Percentiles rank a stretch among this genome's conserved stretches.
These are phyloP conservation scores for Amiota minor DNA, from an alignment of 2,888 invertebrate genomes.

Conservation along the genomic window DNA sequence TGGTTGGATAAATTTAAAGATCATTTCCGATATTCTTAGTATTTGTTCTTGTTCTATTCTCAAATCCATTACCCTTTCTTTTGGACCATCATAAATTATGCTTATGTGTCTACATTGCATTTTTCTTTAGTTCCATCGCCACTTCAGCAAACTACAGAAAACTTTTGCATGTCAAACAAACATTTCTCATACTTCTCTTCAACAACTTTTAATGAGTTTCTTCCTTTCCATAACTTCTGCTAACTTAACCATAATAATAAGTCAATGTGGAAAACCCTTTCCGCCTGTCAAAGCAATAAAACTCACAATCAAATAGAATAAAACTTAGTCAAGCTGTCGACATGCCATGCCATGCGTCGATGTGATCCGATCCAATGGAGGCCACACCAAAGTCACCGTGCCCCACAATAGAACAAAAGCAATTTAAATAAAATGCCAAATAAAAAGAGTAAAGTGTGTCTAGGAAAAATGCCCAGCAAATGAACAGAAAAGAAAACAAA, in stretches of 20 bases:
- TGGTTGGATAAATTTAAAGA: not conserved
- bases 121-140: not conserved
- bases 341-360: constrained; percentile 34
- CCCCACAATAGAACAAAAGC: constrained; percentile 30
- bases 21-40: not conserved
- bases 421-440: constrained; percentile 58
- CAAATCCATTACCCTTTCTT: not conserved
- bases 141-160: not conserved
- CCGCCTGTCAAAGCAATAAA: constrained; percentile 53
- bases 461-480: constrained; percentile 43
- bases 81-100: not conserved
- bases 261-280: constrained; percentile 58
- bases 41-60: not conserved
- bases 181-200: constrained; percentile 27
- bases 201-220: constrained; percentile 10
- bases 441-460: not conserved
- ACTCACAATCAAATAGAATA: constrained; percentile 8
- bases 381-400: constrained; percentile 48
- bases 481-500: constrained; percentile 40
- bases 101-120: not conserved
- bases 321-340: constrained; percentile 10
- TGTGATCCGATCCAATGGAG: not conserved
- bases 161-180: constrained; percentile 49
- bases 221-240: not conserved
- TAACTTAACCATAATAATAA: constrained; percentile 36